Evolutionary conservation across 2,888 invertebrate genomes (phyloP), one percentile per base, ranked within the genome.

Genomic region (Hyalella azteca): DNA sequence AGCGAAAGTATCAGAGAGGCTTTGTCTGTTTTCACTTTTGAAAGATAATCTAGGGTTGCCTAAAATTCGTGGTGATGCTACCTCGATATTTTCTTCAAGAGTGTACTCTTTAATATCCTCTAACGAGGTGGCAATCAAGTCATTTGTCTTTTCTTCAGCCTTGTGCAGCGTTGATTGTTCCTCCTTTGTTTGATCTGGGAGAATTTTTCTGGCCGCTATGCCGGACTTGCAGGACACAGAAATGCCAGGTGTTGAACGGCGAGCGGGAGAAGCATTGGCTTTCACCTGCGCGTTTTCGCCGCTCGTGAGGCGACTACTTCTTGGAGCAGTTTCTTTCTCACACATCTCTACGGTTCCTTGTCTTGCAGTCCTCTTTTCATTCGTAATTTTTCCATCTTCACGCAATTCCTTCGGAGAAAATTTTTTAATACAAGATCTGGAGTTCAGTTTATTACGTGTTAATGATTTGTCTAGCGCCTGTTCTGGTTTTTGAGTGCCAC

Each of bases 291-390:
- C 7, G 66, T 66, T 66, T 36, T 66, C 66, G 39, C 66, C 36
- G 9, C 66, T 7, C 29, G 29, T 29, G 19, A 36, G 36, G 9
- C 66, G 66, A 66, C 32, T n/a, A 36, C 39, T 29, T 36, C 36
- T 66, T 66, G 66, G 7, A 29, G 32, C 66, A 66, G 66, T 66
- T 66, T 66, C 66, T 66, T 66, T 32, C n/a, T 29, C 11, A n/a
- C 32, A 15, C 2, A 7, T 5, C 13, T 32, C 66, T 22, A 19
- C 32, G 36, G 36, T 66, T 36, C 66, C 29, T 32, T n/a, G 66
- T 66, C 66, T 66, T 36, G 36, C 19, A 15, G 32, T 59, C 59
- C 29, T 11, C 66, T 66, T 66, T 36, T 66, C 29, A 32, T 15
- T 36, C 7, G 15, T 19, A 36, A 11, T 66, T 36, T 32, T 19